Evolutionary conservation across 1,140 invertebrate species (phyloP), one percentile per base, ranked within the genome.

Genomic region (Sycobia sp.): DNA sequence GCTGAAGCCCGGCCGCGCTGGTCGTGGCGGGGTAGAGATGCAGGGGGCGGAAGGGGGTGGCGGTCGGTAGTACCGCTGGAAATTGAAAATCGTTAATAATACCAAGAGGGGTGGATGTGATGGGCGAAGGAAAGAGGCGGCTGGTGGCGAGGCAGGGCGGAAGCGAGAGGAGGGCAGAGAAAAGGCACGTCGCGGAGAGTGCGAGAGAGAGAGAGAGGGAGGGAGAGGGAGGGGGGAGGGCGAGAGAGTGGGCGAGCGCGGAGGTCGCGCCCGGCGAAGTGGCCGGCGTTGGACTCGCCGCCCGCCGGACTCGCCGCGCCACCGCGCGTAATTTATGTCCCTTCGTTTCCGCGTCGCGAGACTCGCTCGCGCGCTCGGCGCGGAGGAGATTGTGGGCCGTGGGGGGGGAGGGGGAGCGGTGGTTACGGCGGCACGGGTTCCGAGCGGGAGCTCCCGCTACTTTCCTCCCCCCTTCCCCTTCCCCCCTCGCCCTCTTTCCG

Each of bases 271-370:
- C 67, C 62, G 61, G 66, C 66, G 69, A 73, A 74, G 73, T 51
- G 46, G 58, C 25, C 55, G 43, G 27, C 39, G 32, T 67, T 11
- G 5, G 29, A 11, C 29, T 11, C 29, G 4, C 29, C 5, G 29
- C 29, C 11, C 29, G 72, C 68, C 69, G 71, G 71, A 74, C 72
- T 74, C 66, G 66, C 72, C 68, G 66, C 66, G 29, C 29, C 5
- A 11, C 29, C 29, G 29, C 58, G 71, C 66, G 74, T 76, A 77
- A 80, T 81, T 80, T 81, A 81, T 80, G 72, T 78, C 72, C 70
- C 66, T 73, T 73, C 72, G 73, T 72, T 80, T 80, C 76, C 77
- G 76, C 73, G 71, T 79, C 74, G 69, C 73, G 73, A 63, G 39
- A 25, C 32, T 32, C 39, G 34, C 46, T n/a, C n/a, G n/a, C n/a